phyloP scores from a whole-genome alignment of 2,888 invertebrate species.

The Leucania comma region DNA sequence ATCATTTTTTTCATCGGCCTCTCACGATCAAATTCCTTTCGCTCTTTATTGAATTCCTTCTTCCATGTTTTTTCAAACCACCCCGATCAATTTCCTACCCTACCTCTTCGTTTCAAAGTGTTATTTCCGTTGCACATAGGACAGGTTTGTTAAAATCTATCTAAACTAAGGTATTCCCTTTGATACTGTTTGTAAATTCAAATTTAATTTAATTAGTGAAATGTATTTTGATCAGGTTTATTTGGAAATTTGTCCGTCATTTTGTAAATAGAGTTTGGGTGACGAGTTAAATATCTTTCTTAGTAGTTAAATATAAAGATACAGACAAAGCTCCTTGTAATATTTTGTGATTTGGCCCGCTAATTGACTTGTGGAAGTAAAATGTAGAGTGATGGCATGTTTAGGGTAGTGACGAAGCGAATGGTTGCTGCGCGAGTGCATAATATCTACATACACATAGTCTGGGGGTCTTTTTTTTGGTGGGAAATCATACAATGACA shows the following conservation, averaged over 20 bases:
- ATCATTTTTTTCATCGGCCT: constrained; percentile 44
- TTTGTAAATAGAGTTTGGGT: constrained; percentile 20
- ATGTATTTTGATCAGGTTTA: constrained; percentile 61
- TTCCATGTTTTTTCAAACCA: constrained; percentile 44
- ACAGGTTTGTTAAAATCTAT: constrained; percentile 38
- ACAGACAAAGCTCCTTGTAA: not conserved
- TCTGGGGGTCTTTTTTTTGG: too few relatives aligned
- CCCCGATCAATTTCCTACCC: constrained; percentile 7
- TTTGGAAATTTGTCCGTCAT: constrained; percentile 35
- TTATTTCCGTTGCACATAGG: not conserved
- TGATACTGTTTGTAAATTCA: constrained; percentile 62
- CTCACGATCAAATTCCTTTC: constrained; percentile 54
- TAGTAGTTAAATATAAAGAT: not conserved
- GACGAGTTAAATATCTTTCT: not conserved
- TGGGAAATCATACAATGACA: too few relatives aligned
- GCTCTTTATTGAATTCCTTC: constrained; percentile 57
- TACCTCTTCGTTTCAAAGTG: not conserved
- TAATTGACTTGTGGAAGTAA: not conserved
- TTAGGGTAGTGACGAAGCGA: too few relatives aligned
- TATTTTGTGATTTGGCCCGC: not conserved
- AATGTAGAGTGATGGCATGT: not conserved
- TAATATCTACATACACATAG: too few relatives aligned
- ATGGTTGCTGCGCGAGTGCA: too few relatives aligned
- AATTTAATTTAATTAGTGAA: constrained; percentile 61
- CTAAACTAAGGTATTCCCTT: constrained; percentile 55